These are phyloP conservation scores for Dynastes maya DNA, from an alignment of 2,888 invertebrate species.

Conservation along the genomic window DNA sequence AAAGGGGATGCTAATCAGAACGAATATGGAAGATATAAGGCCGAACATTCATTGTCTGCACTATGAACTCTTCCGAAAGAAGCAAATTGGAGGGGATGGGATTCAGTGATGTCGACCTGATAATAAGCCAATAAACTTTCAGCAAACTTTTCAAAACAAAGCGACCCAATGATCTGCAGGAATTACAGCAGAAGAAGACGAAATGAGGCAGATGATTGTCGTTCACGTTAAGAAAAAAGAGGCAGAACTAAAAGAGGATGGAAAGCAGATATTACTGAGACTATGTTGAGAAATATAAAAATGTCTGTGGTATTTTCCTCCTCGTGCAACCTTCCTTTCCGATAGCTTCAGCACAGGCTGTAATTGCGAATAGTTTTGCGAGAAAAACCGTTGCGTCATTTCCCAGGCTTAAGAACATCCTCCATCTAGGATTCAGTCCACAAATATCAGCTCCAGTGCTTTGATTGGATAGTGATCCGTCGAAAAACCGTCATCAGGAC, in stretches of 20 bases:
- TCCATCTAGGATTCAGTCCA: too few species aligned
- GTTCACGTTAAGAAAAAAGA: slow-evolving; percentile 98
- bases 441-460: too few species aligned
- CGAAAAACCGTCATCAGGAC: too few species aligned
- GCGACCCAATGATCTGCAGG: slow-evolving; percentile 90
- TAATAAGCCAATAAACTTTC: slow-evolving; percentile 93
- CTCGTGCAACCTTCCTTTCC: too few species aligned
- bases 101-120: slow-evolving; percentile 94
- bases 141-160: slow-evolving; percentile 97
- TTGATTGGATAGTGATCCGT: too few species aligned
- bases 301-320: too few species aligned
- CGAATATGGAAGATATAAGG: slow-evolving; percentile 99
- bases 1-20: slow-evolving; percentile 98
- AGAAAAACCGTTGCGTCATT: too few species aligned
- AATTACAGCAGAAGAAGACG: slow-evolving; percentile 96
- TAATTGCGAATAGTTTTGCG: too few species aligned
- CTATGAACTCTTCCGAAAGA: slow-evolving; percentile 96
- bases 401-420: too few species aligned
- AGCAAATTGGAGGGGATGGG: slow-evolving; percentile 94
- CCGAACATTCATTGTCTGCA: slow-evolving; percentile 97
- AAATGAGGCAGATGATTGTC: slow-evolving; percentile 99
- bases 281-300: too few species aligned
- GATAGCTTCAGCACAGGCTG: too few species aligned
- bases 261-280: slow-evolving; percentile 96
- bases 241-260: slow-evolving; percentile 95